phyloP scores from a whole-genome alignment of 2,888 invertebrate genomes.

The Copidosoma aretas region DNA sequence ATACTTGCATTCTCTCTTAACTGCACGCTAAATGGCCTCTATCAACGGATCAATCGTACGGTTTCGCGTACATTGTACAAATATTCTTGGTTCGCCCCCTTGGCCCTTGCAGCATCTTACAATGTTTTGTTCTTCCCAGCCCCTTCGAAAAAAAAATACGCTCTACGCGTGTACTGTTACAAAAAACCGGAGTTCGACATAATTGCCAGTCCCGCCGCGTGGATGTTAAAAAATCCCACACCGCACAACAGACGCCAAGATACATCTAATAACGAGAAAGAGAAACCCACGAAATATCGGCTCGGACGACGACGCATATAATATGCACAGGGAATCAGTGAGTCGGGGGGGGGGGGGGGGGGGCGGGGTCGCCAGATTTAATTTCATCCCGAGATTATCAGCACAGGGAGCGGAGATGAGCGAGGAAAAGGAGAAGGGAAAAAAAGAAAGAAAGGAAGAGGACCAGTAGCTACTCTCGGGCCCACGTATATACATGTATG shows the following conservation, averaged over 20 bases:
- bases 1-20: too few species aligned
- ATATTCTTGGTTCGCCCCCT: too few species aligned
- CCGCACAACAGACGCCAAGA: background rate
- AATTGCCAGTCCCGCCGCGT: too few species aligned
- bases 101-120: too few species aligned
- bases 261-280: constrained; percentile 15
- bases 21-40: too few species aligned
- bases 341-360: too few species aligned
- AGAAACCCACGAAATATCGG: constrained; percentile 13
- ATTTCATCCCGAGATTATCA: constrained; percentile 58
- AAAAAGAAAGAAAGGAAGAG: background rate
- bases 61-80: too few species aligned
- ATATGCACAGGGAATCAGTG: constrained; percentile 4
- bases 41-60: too few species aligned
- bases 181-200: too few species aligned
- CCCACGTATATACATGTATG: constrained; percentile 19
- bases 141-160: too few species aligned
- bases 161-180: too few species aligned
- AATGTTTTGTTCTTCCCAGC: too few species aligned
- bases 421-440: background rate
- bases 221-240: constrained; percentile 1
- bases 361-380: constrained; percentile 52
- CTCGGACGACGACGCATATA: constrained; percentile 19
- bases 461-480: constrained; percentile 27
- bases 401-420: constrained; percentile 12